These are phyloP conservation scores for Caenorhabditis sp. DNA, from an alignment of 2,888 invertebrate species.

Conservation along the genomic window DNA sequence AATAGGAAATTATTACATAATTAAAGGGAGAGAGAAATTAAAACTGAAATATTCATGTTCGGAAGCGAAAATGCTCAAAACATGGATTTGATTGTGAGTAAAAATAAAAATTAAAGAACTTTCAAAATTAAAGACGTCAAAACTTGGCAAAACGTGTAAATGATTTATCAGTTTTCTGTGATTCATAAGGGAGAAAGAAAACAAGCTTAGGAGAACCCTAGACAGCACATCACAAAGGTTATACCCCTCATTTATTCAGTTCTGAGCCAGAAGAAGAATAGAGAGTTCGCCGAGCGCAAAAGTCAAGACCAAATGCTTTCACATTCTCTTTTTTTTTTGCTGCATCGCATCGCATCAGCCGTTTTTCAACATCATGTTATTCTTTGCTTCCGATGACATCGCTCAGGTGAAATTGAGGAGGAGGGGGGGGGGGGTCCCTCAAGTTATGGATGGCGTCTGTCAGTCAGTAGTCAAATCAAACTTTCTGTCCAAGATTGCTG, in stretches of 20 bases:
- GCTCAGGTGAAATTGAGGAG: not conserved
- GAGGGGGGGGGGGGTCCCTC: not conserved
- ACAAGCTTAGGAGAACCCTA: constrained; percentile 12
- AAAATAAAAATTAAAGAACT: not conserved
- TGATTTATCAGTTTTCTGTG: constrained; percentile 37
- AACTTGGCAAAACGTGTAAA: constrained; percentile 11
- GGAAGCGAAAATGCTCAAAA: too few relatives aligned
- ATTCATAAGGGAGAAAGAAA: constrained; percentile 21
- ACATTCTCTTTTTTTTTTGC: not conserved
- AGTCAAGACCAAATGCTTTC: not conserved
- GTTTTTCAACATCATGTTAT: constrained; percentile 42
- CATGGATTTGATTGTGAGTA: too few relatives aligned
- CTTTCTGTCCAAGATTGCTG: too few relatives aligned
- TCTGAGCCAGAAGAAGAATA: too few relatives aligned
- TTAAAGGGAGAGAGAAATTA: too few relatives aligned
- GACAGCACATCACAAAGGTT: constrained; percentile 25
- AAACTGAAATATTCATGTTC: too few relatives aligned
- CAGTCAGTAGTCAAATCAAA: constrained; percentile 20
- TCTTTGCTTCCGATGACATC: not conserved
- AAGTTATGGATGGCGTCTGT: constrained; percentile 33
- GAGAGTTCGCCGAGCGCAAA: too few relatives aligned
- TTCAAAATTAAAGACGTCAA: not conserved
- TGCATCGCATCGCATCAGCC: constrained; percentile 15
- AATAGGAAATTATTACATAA: too few relatives aligned
- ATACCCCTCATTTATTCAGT: constrained; percentile 5